Base-by-base conservation (phyloP, 2,888 invertebrate genomes). In the Temnothorax unifasciatus region DNA sequence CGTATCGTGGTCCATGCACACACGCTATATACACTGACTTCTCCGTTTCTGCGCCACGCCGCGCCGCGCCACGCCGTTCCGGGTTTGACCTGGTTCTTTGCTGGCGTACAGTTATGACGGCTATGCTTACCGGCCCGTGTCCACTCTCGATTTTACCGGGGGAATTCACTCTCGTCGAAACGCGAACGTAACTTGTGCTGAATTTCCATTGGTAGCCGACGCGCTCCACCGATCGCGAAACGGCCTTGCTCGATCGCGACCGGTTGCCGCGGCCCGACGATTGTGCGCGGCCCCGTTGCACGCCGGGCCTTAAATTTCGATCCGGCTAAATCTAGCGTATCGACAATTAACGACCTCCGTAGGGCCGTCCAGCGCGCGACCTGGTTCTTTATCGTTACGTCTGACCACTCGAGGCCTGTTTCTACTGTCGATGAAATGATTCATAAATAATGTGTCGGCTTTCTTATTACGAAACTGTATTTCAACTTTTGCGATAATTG, bases 81-180 rank as follows among this genome's bases (percentile, higher is more conserved):
- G 41, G 34, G 64, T 50, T 79, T 86, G 85, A 82, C 57, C 71
- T 63, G 84, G 50, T 76, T 83, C 84, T 76, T 77, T 79, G 82
- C 84, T 21, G 61, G 74, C 64, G 64, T 86, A 87, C 81, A 87
- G 87, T 91, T 87, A 88, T 83, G 87, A 90, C 81, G 73, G 85
- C 85, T 91, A 90, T 88, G 84, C 86, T 89, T 87, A 89, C 82
- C 89, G 74, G 79, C 29, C 64, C 44, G 79, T 71, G 73, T 82
- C 76, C 88, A 93, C 92, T 93, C 90, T 93, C 92, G 91, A 92
- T 93, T 93, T 93, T 93, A 88, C 90, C 86, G 77, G 50, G 85
- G 86, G 90, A 91, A 93, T 92, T 93, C 90, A 90, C 92, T 93
- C 91, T 92, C 90, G 86, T 86, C 84, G 82, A 87, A 85, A 89